Evolutionary conservation across 2,113 vertebrate species (phyloP), one percentile per base, ranked within the genome.

Genomic region (rat (Rattus norvegicus)): DNA sequence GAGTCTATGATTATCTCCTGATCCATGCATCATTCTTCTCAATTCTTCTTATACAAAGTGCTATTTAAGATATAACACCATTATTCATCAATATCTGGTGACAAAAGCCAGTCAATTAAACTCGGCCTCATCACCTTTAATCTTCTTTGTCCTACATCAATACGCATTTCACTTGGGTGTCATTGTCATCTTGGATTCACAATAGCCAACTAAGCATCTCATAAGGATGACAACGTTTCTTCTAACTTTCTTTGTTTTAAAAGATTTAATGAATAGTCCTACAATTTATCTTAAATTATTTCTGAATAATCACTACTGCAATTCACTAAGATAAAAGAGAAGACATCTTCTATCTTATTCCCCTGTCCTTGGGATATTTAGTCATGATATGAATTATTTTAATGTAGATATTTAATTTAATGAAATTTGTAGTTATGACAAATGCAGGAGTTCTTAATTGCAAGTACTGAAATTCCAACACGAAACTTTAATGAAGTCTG

Each of bases 351-450:
- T 97, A 83, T 93, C 59, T 59, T 89, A 87, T 77, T 63, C 76
- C 70, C 65, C 43, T 96, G 97, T 98, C 92, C 89, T 93, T 93
- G 92, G 96, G 88, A 67, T 43, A 83, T 97, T 97, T 80, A 92
- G 93, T 75, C 89, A 90, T 65, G 95, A 96, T 90, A 96, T 90
- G 61, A 97, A 75, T 72, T 95, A 92, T 96, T 98, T 33, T 84
- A 95, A 92, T 90, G 72, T 22, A 6, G 65, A 97, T 96, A 94
- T 97, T 98, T 98, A 92, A 96, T 97, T 97, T 97, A 83, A 91
- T 97, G 91, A 80, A 97, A 97, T 93, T 90, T 97, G 11, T 81
- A 93, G 72, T 95, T 26, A 96, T 84, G 83, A 84, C 84, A 95
- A 92, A 92, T 94, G 79, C 28, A 49, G 33, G 96, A 63, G 19